phyloP scores from a whole-genome alignment of 2,113 vertebrate species.

The Antigone vipio region DNA sequence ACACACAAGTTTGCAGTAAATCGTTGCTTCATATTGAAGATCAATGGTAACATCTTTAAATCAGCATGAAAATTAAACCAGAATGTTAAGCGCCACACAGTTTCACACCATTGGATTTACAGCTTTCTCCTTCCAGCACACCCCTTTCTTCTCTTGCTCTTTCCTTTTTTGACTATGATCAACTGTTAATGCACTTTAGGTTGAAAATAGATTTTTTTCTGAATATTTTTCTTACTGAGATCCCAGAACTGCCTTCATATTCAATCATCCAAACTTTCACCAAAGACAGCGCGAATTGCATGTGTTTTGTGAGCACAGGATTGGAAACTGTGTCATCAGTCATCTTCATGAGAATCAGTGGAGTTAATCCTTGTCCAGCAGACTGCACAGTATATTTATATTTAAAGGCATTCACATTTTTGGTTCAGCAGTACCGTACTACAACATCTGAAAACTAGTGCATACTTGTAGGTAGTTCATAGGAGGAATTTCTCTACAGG shows the following conservation, averaged over 20 bases:
- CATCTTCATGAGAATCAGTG: neutral
- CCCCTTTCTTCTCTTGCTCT: neutral
- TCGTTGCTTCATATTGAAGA: neutral
- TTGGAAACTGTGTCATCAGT: neutral
- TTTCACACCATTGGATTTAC: neutral
- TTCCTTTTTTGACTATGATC: neutral
- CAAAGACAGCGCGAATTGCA: neutral
- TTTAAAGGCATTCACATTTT: slow-evolving; percentile 11
- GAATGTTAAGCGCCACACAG: neutral
- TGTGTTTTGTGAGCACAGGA: neutral
- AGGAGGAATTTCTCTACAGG: neutral
- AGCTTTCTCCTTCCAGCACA: neutral
- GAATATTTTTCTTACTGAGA: neutral
- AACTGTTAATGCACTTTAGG: neutral
- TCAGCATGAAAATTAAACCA: neutral
- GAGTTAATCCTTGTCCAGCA: slow-evolving; percentile 26
- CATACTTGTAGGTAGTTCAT: neutral
- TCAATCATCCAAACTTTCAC: neutral
- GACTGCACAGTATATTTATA: slow-evolving; percentile 24
- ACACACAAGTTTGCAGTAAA: neutral
- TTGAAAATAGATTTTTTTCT: neutral
- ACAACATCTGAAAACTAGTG: neutral
- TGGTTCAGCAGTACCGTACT: neutral
- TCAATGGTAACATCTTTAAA: neutral
- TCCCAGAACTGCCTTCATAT: neutral